These are phyloP conservation scores for Brachyalestes nurse DNA, from an alignment of 2,797 vertebrate genomes.

Conservation along the genomic window DNA sequence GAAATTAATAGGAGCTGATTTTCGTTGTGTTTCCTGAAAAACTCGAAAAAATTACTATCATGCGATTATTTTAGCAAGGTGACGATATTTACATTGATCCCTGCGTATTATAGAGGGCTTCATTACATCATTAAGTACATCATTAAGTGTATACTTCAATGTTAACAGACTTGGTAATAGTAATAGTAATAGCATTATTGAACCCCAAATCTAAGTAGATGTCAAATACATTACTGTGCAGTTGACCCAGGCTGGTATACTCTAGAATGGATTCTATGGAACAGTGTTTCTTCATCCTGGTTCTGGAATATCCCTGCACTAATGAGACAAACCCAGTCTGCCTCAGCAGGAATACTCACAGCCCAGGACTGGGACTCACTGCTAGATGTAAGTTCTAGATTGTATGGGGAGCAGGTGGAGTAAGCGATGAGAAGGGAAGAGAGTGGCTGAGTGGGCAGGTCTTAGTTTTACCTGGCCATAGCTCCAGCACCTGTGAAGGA, in stretches of 20 bases:
- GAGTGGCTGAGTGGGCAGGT: not conserved
- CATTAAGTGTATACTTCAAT: not conserved
- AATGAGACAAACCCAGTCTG: not conserved
- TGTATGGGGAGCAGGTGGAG: not conserved
- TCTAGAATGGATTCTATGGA: not conserved
- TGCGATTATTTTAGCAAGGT: too few relatives aligned
- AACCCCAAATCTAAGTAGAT: not conserved
- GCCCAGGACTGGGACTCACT: not conserved
- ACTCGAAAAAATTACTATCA: too few relatives aligned
- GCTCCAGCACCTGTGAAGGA: conserved; percentile 77
- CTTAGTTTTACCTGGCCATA: conserved; percentile 84
- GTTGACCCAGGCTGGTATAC: conserved; percentile 21
- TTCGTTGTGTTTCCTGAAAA: too few relatives aligned
- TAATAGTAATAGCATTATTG: not conserved
- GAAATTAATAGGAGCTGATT: too few relatives aligned
- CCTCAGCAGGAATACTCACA: conserved; percentile 1
- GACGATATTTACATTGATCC: not conserved
- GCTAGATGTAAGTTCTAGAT: not conserved
- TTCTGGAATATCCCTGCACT: not conserved
- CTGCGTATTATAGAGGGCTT: not conserved
- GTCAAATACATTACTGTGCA: not conserved
- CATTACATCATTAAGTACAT: too few relatives aligned
- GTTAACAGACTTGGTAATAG: not conserved
- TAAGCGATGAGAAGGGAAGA: not conserved
- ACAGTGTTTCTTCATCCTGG: not conserved